Base-by-base conservation (phyloP, 2,113 vertebrate genomes). In the Eublepharis macularius region DNA sequence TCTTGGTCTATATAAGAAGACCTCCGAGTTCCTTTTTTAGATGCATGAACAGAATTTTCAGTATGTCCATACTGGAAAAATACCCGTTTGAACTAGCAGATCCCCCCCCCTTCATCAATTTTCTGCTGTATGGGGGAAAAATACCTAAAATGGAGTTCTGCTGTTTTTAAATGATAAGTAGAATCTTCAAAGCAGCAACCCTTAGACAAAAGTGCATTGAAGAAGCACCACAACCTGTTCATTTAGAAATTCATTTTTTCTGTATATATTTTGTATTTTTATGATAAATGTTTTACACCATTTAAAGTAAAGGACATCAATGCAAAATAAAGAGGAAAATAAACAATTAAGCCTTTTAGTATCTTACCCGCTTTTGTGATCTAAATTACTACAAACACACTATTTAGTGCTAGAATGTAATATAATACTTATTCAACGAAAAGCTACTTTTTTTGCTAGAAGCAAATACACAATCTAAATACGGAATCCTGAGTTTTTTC, bases 401-500 rank as follows among this genome's bases (percentile, higher is more conserved):
- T 70, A 49, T 94, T 88, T 16, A 76, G 11, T 43, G 81, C 84
- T 81, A 77, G 60, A 88, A 41, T 91, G 83, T 93, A 94, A 84
- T 92, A 54, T 90, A 80, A 74, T 94, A 41, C 41, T 86, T 45
- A 82, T 86, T 95, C 89, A 91, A 76, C 87, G 87, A 80, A 94
- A 90, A 89, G 89, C 45, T 82, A 90, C 85, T 87, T 92, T 88
- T 87, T 74, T 93, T 95, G 76, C 29, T 85, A 90, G 73, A 93
- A 60, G 72, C 72, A 91, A 92, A 93, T 90, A 87, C 74, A 77
- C 74, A 68, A 91, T 95, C 90, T 95, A 87, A 93, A 95, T 93
- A 86, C 89, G 93, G 92, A 94, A 87, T 91, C 76, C 74, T 63
- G 97, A 90, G 90, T 93, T 95, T 97, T 97, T 96, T 95, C 97